phyloP scores from a whole-genome alignment of 2,113 vertebrate genomes.

The Fregata magnificens region DNA sequence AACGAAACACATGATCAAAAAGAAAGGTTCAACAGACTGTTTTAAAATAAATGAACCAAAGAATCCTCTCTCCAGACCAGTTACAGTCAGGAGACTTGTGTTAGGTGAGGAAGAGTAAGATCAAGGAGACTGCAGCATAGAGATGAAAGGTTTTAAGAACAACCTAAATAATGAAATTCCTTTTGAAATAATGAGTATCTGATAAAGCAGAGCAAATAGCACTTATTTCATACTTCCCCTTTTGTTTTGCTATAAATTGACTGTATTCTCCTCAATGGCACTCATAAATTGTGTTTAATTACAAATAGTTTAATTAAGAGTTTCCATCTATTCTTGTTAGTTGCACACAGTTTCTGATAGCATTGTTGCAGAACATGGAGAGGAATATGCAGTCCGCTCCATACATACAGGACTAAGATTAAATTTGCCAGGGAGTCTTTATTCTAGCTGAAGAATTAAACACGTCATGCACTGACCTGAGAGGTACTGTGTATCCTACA shows the following conservation, averaged over 20 bases:
- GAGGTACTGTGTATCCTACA: neutral
- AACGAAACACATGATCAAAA: neutral
- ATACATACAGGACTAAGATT: neutral
- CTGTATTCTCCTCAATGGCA: neutral
- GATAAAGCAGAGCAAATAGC: neutral
- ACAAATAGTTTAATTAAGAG: neutral
- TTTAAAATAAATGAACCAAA: neutral
- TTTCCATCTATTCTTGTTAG: neutral
- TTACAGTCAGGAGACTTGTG: neutral
- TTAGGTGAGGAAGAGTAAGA: neutral
- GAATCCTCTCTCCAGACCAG: neutral
- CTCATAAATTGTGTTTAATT: neutral
- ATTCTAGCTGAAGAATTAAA: neutral
- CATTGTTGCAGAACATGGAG: neutral
- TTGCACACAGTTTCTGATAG: neutral
- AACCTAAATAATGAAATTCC: neutral
- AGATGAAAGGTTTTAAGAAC: neutral
- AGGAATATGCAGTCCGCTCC: neutral
- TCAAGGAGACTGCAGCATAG: neutral
- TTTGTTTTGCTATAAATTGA: neutral
- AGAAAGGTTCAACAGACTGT: neutral
- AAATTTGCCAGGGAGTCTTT: neutral
- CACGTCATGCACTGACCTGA: neutral
- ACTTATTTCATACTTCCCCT: neutral
- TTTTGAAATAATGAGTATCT: neutral